Percentiles rank a stretch among this genome's conserved stretches.
These are phyloP conservation scores for Parelbella ahira DNA, from an alignment of 2,888 invertebrate genomes.

Conservation along the genomic window DNA sequence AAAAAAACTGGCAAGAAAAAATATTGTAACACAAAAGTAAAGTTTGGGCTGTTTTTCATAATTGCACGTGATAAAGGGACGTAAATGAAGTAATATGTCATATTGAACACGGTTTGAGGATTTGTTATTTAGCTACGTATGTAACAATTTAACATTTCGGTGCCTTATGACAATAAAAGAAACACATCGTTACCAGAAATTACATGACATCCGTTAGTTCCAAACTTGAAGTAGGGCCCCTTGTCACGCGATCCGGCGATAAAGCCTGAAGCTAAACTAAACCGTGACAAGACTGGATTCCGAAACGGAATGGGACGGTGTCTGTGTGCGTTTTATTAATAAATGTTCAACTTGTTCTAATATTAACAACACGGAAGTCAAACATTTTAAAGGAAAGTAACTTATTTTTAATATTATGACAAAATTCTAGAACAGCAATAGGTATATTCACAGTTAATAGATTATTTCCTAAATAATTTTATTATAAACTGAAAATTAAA, in stretches of 20 bases:
- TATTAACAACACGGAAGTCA: slow-evolving; percentile 9
- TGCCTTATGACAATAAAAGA: slow-evolving; percentile 64
- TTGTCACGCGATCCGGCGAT: slow-evolving; percentile 70
- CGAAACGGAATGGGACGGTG: slow-evolving; percentile 14
- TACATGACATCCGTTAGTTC: slow-evolving; percentile 69
- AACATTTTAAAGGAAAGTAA: slow-evolving; percentile 1
- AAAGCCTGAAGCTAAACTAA: slow-evolving; percentile 44
- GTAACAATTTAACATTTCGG: slow-evolving; percentile 33
- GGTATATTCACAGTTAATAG: too few relatives aligned
- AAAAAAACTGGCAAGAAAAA: slow-evolving; percentile 11
- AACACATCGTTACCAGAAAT: slow-evolving; percentile 74
- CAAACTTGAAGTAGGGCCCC: slow-evolving; percentile 56
- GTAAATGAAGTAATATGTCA: slow-evolving; percentile 37
- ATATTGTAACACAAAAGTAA: too few relatives aligned
- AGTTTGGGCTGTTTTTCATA: slow-evolving; percentile 20
- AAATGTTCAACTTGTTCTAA: slow-evolving; percentile 10
- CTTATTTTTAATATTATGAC: too few relatives aligned
- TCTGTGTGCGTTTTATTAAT: slow-evolving; percentile 14
- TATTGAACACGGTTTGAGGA: slow-evolving; percentile 24
- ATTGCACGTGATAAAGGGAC: slow-evolving; percentile 24
- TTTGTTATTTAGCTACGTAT: slow-evolving; percentile 22
- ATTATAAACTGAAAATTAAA: too few relatives aligned
- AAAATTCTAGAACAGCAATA: too few relatives aligned
- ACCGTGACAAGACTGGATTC: slow-evolving; percentile 33
- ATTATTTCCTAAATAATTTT: too few relatives aligned